Conservation (phyloP, 2,113 vertebrate species). For the Solea senegalensis region DNA sequence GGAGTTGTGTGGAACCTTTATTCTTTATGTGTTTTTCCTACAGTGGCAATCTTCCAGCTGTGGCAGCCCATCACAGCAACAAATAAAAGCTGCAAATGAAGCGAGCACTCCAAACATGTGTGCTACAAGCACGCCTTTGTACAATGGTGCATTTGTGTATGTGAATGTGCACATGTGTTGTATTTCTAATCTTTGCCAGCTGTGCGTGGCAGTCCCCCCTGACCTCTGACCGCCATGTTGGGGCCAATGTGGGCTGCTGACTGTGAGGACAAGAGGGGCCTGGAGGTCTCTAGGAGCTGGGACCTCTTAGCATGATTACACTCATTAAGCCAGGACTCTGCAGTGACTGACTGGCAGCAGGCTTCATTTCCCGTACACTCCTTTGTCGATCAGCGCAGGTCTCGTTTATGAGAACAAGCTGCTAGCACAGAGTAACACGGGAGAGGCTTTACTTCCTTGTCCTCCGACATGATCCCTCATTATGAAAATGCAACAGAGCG, state of each 20-base stretch:
- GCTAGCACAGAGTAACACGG: constrained; percentile 5
- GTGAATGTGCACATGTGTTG: constrained; percentile 62
- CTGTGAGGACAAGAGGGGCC: constrained; percentile 38
- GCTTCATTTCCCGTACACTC: constrained; percentile 32
- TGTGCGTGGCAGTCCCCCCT: constrained; percentile 64
- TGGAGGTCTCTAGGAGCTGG: constrained; percentile 54
- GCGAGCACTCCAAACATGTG: constrained; percentile 46
- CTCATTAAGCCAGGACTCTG: constrained; percentile 59
- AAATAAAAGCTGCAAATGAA: constrained; percentile 48
- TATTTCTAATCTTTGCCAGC: constrained; percentile 79
- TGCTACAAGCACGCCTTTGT: constrained; percentile 29
- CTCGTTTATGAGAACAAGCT: constrained; percentile 21
- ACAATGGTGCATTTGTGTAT: constrained; percentile 72
- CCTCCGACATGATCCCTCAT: neutral
- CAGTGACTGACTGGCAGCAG: constrained; percentile 62
- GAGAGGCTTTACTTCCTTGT: constrained; percentile 6
- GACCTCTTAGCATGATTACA: constrained; percentile 74
- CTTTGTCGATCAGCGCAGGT: constrained; percentile 17
- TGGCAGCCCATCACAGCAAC: constrained; percentile 34
- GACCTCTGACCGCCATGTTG: constrained; percentile 68
- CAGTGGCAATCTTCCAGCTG: constrained; percentile 36
- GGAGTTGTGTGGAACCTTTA: neutral
- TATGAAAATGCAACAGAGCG: constrained; percentile 4
- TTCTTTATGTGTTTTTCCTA: constrained; percentile 17
- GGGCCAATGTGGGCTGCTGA: constrained; percentile 42